Base-by-base conservation (phyloP, 2,113 vertebrate genomes). In the Petroica traversi region DNA sequence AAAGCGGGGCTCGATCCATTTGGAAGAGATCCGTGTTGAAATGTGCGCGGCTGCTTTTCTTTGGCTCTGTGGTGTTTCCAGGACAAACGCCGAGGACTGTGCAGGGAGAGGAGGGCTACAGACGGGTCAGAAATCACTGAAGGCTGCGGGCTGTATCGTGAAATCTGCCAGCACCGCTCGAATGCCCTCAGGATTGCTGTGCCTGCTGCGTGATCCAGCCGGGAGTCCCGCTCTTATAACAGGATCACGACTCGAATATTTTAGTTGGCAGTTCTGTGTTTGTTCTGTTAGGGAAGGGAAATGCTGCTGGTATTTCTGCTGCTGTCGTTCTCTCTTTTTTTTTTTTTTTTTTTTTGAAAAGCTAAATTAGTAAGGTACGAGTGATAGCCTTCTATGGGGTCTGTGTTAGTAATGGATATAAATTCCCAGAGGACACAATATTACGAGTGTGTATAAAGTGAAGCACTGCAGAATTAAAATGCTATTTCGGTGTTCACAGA, bases 31-130 rank as follows among this genome's bases (percentile, higher is more conserved):
- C 25, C 8, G 0, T 2, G 31, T 88, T 79, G 26, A 74, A 49
- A 49, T 0, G 28, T 12, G 3, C 13, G 12, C 43, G 3, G 64
- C 57, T 38, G 59, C 28, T 49, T 63, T 77, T 52, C 12, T 2
- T 3, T 2, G 67, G 62, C 58, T 57, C 58, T 13, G 57, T 11
- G 81, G 45, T 16, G 45, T 17, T 85, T 2, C 23, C 69, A 45
- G 61, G 4, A 23, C 68, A 38, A 54, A 51, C 2, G 8, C 48
- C 3, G 7, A 38, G 68, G 14, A 0, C 22, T 7, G 31, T 4
- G 40, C 48, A 8, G 22, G 52, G 61, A 51, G 52, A 14, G 16
- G 66, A 55, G n/a, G 43, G 22, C 36, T 36, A 0, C 43, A 45
- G 36, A 17, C 7, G 12, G 87, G 40, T 79, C 88, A 54, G 77